Evolutionary conservation across 1,140 invertebrate genomes (phyloP).

Genomic region (Drosophila rufa): DNA sequence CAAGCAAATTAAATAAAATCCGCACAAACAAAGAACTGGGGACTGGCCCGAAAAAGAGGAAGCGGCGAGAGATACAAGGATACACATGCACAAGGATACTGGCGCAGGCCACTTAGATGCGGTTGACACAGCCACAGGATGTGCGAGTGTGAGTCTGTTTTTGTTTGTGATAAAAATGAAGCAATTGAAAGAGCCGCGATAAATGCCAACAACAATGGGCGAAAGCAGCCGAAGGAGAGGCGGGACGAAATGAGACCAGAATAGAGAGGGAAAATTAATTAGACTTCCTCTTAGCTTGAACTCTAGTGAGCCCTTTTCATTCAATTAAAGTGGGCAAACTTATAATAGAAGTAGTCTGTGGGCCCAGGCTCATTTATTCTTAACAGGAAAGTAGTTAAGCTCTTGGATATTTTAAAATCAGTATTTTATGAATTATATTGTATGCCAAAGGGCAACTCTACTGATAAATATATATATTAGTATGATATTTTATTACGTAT

Average conservation of each 20-base stretch:
- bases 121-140: conserved; percentile 53
- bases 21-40: conserved; percentile 42
- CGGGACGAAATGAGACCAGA: conserved; percentile 11
- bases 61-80: conserved; percentile 30
- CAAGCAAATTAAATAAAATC: conserved; percentile 76
- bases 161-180: conserved; percentile 55
- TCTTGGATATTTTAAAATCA: neutral
- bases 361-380: neutral
- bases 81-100: conserved; percentile 45
- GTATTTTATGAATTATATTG: neutral
- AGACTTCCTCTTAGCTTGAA: conserved; percentile 27
- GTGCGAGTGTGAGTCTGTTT: conserved; percentile 38
- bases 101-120: conserved; percentile 51
- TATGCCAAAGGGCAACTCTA: neutral
- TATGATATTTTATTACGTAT: no score
- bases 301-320: conserved; percentile 47
- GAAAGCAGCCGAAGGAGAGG: conserved; percentile 7
- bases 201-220: conserved; percentile 48
- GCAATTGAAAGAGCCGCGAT: conserved; percentile 49
- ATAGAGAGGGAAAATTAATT: conserved; percentile 42
- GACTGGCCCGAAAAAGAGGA: conserved; percentile 25
- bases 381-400: neutral
- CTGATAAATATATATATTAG: no score
- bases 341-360: conserved; percentile 37
- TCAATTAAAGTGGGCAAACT: conserved; percentile 36